These are phyloP conservation scores for Gryon sp. DNA, from an alignment of 1,140 invertebrate species.

Conservation along the genomic window DNA sequence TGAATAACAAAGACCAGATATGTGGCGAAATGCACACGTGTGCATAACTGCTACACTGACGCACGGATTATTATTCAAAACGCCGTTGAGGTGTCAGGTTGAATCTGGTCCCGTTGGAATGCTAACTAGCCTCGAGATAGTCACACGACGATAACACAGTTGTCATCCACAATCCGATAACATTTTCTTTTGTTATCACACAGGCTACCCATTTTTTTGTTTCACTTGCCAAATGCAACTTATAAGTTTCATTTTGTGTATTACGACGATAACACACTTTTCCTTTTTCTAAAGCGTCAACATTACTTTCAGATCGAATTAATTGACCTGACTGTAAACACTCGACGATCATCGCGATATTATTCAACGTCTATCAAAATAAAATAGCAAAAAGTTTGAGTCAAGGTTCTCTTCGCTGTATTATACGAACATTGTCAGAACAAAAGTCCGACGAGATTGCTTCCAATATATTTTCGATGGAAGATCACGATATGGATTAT, in stretches of 20 bases:
- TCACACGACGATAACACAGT: slow-evolving; percentile 54
- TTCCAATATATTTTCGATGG: slow-evolving; percentile 3
- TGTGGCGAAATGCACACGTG: slow-evolving; percentile 64
- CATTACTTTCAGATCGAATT: slow-evolving; percentile 35
- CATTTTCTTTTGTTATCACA: slow-evolving; percentile 49
- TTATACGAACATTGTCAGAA: neutral
- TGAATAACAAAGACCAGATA: slow-evolving; percentile 62
- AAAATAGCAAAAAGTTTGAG: neutral
- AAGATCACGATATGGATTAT: slow-evolving; percentile 10
- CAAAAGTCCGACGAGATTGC: slow-evolving; percentile 3
- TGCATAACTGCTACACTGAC: slow-evolving; percentile 52
- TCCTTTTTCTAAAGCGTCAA: too few relatives aligned
- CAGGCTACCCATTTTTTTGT: slow-evolving; percentile 24
- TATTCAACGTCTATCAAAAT: slow-evolving; percentile 25
- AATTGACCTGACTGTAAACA: slow-evolving; percentile 24
- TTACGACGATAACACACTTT: slow-evolving; percentile 4
- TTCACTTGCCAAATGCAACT: neutral
- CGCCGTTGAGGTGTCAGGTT: slow-evolving; percentile 63
- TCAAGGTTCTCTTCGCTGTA: slow-evolving; percentile 3
- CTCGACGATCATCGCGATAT: slow-evolving; percentile 27
- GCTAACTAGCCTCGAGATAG: slow-evolving; percentile 60
- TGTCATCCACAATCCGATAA: slow-evolving; percentile 60
- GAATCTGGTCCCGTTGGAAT: slow-evolving; percentile 60
- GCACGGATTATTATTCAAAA: slow-evolving; percentile 60
- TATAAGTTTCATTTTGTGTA: neutral